Evolutionary conservation across 2,797 vertebrate species (phyloP).

Genomic region (Malurus leucopterus): DNA sequence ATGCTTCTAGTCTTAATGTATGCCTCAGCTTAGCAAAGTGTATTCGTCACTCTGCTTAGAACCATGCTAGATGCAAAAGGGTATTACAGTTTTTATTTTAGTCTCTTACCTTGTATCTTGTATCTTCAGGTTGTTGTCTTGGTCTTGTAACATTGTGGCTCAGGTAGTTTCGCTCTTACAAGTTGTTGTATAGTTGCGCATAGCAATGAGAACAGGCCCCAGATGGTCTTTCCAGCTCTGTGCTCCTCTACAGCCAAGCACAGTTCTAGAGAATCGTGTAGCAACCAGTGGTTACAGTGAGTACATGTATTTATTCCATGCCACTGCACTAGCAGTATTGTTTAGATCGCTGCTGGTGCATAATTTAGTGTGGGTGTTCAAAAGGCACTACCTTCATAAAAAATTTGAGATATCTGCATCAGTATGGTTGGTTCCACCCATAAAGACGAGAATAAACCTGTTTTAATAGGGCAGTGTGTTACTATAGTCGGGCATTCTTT

Average conservation of each 20-base stretch:
- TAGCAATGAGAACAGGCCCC: not conserved
- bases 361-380: not conserved
- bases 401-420: not conserved
- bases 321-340: not conserved
- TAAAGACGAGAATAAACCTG: not conserved
- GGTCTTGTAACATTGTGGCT: not conserved
- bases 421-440: not conserved
- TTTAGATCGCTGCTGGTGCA: not conserved
- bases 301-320: not conserved
- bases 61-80: not conserved
- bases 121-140: not conserved
- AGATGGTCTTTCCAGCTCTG: not conserved
- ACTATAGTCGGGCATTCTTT: not conserved
- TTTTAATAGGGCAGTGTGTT: not conserved
- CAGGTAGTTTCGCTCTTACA: not conserved
- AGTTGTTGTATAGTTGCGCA: not conserved
- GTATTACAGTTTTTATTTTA: not conserved
- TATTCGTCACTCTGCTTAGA: not conserved
- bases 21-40: not conserved
- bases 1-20: not conserved
- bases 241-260: not conserved
- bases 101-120: not conserved
- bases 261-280: not conserved
- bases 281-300: not conserved
- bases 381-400: not conserved